These are phyloP conservation scores for Epinephelus fuscoguttatus DNA, from an alignment of 2,113 vertebrate species.

Conservation along the genomic window DNA sequence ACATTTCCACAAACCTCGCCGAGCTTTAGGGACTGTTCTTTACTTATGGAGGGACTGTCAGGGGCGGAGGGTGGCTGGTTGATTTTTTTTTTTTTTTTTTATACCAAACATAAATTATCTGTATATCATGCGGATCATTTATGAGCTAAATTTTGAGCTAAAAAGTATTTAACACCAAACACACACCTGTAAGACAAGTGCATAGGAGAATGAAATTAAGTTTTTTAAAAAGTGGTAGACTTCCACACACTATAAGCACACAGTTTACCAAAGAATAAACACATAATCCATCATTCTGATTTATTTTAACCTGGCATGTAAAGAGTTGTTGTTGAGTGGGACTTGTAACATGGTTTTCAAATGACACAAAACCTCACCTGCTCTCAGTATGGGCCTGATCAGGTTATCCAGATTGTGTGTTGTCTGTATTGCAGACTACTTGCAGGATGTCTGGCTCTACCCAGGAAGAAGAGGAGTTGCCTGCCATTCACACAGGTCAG, in stretches of 20 bases:
- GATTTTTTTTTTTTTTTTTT: not conserved
- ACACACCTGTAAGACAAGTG: not conserved
- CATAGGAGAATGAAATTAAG: not conserved
- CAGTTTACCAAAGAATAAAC: too few species aligned
- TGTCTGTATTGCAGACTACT: slow-evolving; percentile 32
- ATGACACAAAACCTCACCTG: not conserved
- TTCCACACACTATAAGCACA: too few species aligned
- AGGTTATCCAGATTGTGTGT: slow-evolving; percentile 1
- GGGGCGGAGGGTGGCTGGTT: too few species aligned
- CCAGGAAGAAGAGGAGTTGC: slow-evolving; percentile 67
- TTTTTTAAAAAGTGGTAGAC: not conserved
- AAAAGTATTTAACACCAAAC: not conserved
- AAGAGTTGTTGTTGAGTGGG: not conserved
- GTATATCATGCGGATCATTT: not conserved
- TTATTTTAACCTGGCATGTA: not conserved
- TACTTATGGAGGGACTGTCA: too few species aligned
- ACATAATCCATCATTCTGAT: not conserved
- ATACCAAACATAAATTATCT: not conserved
- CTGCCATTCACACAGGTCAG: slow-evolving; percentile 74
- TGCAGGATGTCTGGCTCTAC: slow-evolving; percentile 60
- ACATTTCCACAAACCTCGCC: too few species aligned
- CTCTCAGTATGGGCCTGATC: not conserved
- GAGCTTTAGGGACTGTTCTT: too few species aligned
- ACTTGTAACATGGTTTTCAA: not conserved
- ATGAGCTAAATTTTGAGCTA: too few species aligned